Base-by-base conservation (phyloP, 1,140 invertebrate genomes). In the Scylla paramamosain region DNA sequence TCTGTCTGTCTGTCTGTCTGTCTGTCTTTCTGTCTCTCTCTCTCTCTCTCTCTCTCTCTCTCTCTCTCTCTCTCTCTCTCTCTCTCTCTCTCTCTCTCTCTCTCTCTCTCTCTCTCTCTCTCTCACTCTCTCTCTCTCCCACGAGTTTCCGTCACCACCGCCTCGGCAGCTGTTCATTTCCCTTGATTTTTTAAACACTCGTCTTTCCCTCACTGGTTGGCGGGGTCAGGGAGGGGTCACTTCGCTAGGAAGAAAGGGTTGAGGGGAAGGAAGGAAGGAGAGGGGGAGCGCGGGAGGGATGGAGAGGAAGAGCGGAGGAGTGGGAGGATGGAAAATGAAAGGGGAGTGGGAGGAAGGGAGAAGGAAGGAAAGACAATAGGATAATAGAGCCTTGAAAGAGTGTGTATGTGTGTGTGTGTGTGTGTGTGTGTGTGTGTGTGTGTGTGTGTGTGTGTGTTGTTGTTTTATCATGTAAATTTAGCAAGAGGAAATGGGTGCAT, bases 151-250 rank as follows among this genome's bases (percentile, higher is more conserved):
- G n/a, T n/a, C n/a, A n/a, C n/a, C 8, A 28, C 12, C 91, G 59
- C 31, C 67, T 1, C 31, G 82, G 59, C 91, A 82, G 91, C 91
- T 92, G 91, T 82, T 82, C 91, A 92, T 92, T 32, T 77, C 29
- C 91, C 16, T 59, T 59, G 28, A 92, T 92, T 92, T 83, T 92
- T 92, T 92, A 20, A 77, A 92, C 32, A 92, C 91, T 46, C 91
- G 8, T 31, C 59, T 83, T 77, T 91, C 90, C 31, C 89, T 91
- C 46, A 14, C 45, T 87, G n/a, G 7, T 16, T 83, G 82, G 92
- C 32, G 82, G 92, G 92, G 92, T 93, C 92, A 93, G 46, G 52
- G 29, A 91, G 90, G 89, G 90, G 90, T 91, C 90, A 91, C n/a
- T 20, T 6, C 29, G 32, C n/a, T 12, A 28, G 52, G 59, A 77